Conservation (phyloP, 2,797 vertebrate genomes). For the Sciurus carolinensis region DNA sequence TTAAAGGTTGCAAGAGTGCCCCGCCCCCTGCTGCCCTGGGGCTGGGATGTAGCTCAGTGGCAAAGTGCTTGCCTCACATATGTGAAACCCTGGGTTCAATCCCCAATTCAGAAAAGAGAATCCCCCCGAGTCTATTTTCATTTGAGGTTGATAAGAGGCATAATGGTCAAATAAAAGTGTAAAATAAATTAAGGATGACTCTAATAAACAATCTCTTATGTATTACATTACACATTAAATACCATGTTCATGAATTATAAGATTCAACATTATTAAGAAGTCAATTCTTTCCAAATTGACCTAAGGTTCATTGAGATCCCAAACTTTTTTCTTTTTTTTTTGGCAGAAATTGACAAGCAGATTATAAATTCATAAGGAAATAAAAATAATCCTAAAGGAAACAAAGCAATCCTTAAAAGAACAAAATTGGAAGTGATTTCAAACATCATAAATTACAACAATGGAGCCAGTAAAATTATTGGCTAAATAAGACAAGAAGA, state of each 20-base stretch:
- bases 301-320: neutral
- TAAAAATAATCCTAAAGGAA: slow-evolving; percentile 4
- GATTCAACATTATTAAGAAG: slow-evolving; percentile 2
- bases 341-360: slow-evolving; percentile 10
- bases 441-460: neutral
- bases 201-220: neutral
- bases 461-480: neutral
- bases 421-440: neutral
- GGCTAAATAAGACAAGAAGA: neutral
- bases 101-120: no score
- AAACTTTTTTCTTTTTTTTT: neutral
- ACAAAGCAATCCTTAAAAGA: slow-evolving; percentile 16
- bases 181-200: neutral
- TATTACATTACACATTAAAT: neutral
- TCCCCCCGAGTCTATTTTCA: neutral
- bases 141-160: neutral
- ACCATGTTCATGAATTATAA: neutral
- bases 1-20: neutral
- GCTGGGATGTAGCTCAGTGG: no score
- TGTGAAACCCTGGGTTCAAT: no score
- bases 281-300: slow-evolving; percentile 37
- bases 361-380: slow-evolving; percentile 13
- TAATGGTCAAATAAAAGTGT: slow-evolving; percentile 38
- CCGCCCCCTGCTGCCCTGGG: no score
- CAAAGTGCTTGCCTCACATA: no score